phyloP scores from a whole-genome alignment of 2,888 invertebrate species.

The Pristionchus fissidentatus region DNA sequence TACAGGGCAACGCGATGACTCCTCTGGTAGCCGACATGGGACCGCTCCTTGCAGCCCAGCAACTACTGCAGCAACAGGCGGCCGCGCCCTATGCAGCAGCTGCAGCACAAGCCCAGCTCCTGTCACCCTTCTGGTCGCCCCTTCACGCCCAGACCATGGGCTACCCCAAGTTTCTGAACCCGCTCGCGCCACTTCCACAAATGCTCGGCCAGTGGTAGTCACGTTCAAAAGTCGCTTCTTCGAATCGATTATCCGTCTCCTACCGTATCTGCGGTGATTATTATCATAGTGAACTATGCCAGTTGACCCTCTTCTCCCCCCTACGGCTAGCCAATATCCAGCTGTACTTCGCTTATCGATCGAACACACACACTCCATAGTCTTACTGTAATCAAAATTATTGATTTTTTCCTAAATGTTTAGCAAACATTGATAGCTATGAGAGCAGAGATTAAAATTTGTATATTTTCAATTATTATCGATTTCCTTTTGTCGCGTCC shows the following conservation, averaged over 20 bases:
- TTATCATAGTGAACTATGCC: not conserved
- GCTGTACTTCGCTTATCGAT: not conserved
- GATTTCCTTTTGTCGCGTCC: not conserved
- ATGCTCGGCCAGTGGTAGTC: slow-evolving; percentile 32
- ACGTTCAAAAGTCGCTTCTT: not conserved
- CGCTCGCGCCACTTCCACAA: not conserved
- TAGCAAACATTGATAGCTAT: no score
- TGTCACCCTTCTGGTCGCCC: slow-evolving; percentile 38
- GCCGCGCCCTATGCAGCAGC: slow-evolving; percentile 3
- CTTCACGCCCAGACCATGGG: not conserved
- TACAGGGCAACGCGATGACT: slow-evolving; percentile 44
- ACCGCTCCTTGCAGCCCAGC: slow-evolving; percentile 51
- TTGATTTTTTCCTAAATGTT: no score
- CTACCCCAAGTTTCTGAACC: slow-evolving; percentile 24
- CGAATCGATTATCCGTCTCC: not conserved
- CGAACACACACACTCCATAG: slow-evolving; percentile 2
- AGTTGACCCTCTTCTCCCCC: not conserved
- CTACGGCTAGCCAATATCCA: slow-evolving; percentile 15
- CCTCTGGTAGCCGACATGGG: slow-evolving; percentile 52
- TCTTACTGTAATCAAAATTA: not conserved
- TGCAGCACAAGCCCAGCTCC: slow-evolving; percentile 23
- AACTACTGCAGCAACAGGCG: slow-evolving; percentile 44
- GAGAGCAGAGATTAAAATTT: no score
- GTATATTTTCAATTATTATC: not conserved
- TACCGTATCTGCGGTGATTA: not conserved